Percentiles rank a stretch among this genome's conserved stretches.
These are phyloP conservation scores for Gadus macrocephalus DNA, from an alignment of 2,113 vertebrate species.

Conservation along the genomic window DNA sequence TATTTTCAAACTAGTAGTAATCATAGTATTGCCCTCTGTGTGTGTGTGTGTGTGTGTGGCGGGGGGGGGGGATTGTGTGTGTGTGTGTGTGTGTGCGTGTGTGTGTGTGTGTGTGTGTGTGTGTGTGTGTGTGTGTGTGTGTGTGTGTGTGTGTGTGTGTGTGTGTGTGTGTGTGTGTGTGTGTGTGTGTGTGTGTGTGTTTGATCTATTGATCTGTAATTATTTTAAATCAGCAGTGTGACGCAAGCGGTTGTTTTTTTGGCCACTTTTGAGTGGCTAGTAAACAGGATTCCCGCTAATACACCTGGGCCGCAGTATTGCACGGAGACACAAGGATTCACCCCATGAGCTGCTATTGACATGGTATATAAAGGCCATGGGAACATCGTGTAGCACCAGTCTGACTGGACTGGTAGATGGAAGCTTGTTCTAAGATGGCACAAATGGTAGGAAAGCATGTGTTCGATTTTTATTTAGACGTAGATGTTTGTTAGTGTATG, in stretches of 20 bases:
- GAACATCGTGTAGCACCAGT: constrained; percentile 16
- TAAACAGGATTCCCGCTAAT: constrained; percentile 57
- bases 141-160: no score
- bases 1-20: no score
- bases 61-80: no score
- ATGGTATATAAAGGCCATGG: constrained; percentile 48
- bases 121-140: no score
- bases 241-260: constrained; percentile 49
- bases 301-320: constrained; percentile 22
- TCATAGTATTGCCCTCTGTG: no score
- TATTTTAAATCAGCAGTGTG: constrained; percentile 30
- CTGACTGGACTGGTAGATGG: constrained; percentile 5
- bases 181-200: no score
- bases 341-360: constrained; percentile 46
- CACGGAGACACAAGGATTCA: constrained; percentile 58
- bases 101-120: no score
- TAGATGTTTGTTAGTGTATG: background rate
- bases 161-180: no score
- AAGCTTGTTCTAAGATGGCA: background rate
- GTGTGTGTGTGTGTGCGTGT: no score
- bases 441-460: constrained; percentile 39
- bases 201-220: constrained; percentile 43
- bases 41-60: no score
- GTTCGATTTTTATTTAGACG: background rate
- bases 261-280: constrained; percentile 43